Evolutionary conservation across 2,113 vertebrate genomes (phyloP).

Genomic region (Alligator sinensis): DNA sequence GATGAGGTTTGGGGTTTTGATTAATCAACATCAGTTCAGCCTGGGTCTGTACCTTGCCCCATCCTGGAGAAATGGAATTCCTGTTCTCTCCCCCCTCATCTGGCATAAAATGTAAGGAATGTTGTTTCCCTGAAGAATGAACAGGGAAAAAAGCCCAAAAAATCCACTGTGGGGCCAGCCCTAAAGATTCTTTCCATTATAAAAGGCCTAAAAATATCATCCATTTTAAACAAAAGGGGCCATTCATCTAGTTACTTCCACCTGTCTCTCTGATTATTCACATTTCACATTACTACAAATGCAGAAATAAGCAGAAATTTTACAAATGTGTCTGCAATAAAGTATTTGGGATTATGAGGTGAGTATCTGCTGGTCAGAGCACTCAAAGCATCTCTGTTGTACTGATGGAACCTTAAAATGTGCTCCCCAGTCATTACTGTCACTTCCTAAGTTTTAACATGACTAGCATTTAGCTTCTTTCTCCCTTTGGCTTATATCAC

Average conservation of each 20-base stretch:
- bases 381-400: neutral
- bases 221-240: neutral
- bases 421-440: neutral
- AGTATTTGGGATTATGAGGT: neutral
- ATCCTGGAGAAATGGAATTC: too few relatives aligned
- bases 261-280: neutral
- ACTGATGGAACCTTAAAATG: neutral
- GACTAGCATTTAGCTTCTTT: neutral
- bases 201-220: neutral
- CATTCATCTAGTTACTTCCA: neutral
- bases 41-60: too few relatives aligned
- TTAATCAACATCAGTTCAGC: too few relatives aligned
- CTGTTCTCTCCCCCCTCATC: too few relatives aligned
- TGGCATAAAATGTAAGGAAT: neutral
- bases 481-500: neutral
- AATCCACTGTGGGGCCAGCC: neutral
- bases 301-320: neutral
- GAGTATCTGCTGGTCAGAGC: neutral
- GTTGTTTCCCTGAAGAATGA: neutral
- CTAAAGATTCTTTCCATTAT: neutral
- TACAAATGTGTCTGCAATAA: neutral
- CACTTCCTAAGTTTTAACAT: neutral
- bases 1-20: too few relatives aligned
- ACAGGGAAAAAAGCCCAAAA: neutral
- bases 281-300: neutral